Base-by-base conservation (phyloP, 2,113 vertebrate species). In the Myiagra hebetior region DNA sequence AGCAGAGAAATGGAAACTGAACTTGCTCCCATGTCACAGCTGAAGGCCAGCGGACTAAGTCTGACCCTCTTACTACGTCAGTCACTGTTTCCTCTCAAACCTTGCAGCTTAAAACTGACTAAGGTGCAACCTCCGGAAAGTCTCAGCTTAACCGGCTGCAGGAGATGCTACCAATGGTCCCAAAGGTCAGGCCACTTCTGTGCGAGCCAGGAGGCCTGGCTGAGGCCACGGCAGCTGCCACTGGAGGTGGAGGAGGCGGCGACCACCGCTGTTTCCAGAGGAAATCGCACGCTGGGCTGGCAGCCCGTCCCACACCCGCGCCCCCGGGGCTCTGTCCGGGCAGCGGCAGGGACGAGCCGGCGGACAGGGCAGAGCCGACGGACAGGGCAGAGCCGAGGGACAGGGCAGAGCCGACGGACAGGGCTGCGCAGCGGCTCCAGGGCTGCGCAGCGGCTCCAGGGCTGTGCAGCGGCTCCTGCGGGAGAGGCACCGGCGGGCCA, bases 401-500 rank as follows among this genome's bases (percentile, higher is more conserved):
- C 41, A 42, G 44, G 44, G 44, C 9, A 46, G 44, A 15, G 4
- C 31, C 37, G 15, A 5, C 20, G 7, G 13, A 1, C 28, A 4
- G 46, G 46, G 44, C 5, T 0, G 26, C 8, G 73, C 37, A 3
- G 30, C 4, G 9, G 55, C n/a, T 33, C 42, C 42, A 0, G 10
- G 1, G 1, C 72, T 0, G 26, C 8, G 1, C 72, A 0, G 26
- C 8, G 8, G 55, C n/a, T 33, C 42, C 42, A 0, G 10, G 1
- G 1, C 72, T 37, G 37, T 37, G 37, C 37, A 37, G 37, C 2
- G 2, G 41, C 49, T 22, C 11, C 11, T 2, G 31, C 2, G 0
- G 56, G 28, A 39, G 39, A 13, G 37, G 3, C 13, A 1, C 3
- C 3, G 2, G 6, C 7, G 27, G 10, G 8, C 37, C 91, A 6